Evolutionary conservation across 2,888 invertebrate genomes (phyloP).

Genomic region (Buathra laborator): DNA sequence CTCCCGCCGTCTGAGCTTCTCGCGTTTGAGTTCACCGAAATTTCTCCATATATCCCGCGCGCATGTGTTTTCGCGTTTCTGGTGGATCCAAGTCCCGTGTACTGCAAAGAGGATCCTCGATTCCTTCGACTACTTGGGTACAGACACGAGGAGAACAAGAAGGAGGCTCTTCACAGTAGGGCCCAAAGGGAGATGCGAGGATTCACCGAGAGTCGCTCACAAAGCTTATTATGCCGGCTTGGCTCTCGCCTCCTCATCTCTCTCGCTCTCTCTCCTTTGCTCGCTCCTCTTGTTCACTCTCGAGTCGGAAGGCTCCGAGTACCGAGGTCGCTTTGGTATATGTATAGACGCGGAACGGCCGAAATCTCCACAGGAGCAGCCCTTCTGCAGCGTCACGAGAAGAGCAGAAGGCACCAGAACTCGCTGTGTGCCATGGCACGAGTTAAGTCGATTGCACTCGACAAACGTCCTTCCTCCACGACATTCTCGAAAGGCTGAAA

Average conservation of each 20-base stretch:
- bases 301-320: conserved; percentile 30
- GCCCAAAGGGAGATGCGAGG: conserved; percentile 72
- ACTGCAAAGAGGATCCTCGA: conserved; percentile 71
- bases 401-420: conserved; percentile 31
- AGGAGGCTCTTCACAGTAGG: conserved; percentile 69
- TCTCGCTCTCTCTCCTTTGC: conserved; percentile 56
- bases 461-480: conserved; percentile 78
- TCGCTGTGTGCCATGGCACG: conserved; percentile 75
- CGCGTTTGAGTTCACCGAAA: conserved; percentile 1
- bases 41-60: background rate
- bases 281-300: conserved; percentile 38
- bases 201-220: conserved; percentile 77
- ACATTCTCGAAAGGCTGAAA: conserved; percentile 72
- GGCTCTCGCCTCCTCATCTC: conserved; percentile 71
- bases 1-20: background rate
- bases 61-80: conserved; percentile 11
- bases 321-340: conserved; percentile 33
- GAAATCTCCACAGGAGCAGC: conserved; percentile 53
- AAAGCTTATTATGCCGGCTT: conserved; percentile 81
- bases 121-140: conserved; percentile 73
- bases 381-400: conserved; percentile 42
- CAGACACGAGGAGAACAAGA: conserved; percentile 69
- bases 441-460: conserved; percentile 82
- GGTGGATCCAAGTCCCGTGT: background rate
- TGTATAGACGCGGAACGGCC: conserved; percentile 59